These are phyloP conservation scores for Trigoniulus corallinus DNA, from an alignment of 1,140 invertebrate genomes.

Conservation along the genomic window DNA sequence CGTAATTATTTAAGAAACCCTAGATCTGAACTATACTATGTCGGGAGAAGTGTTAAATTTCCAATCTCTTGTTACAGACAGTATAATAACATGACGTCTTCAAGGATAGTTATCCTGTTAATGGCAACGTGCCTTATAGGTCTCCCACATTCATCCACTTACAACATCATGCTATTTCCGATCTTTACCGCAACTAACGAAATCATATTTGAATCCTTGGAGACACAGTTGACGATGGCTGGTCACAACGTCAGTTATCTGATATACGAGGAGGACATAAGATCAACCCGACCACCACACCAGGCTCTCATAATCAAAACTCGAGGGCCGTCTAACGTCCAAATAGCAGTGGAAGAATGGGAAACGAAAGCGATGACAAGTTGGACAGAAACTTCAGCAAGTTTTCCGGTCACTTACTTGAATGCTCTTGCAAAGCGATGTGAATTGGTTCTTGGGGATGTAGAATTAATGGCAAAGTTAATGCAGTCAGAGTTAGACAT, in stretches of 20 bases:
- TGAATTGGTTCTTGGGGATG: background rate
- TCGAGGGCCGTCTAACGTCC: background rate
- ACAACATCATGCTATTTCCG: background rate
- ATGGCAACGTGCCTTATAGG: no score
- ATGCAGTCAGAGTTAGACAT: background rate
- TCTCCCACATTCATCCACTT: no score
- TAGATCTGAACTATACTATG: no score
- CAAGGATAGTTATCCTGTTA: no score
- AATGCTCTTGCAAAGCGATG: background rate
- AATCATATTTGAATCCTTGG: background rate
- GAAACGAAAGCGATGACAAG: background rate
- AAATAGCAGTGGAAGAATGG: background rate
- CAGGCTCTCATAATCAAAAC: background rate
- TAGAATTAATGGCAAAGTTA: background rate
- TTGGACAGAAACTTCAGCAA: background rate
- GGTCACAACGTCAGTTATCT: background rate
- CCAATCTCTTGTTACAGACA: no score
- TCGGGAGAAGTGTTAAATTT: no score
- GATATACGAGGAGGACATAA: background rate
- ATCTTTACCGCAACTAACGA: background rate
- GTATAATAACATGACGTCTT: no score
- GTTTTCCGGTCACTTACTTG: background rate
- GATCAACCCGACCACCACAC: background rate
- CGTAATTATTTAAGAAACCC: no score
- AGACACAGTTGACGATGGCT: background rate